These are phyloP conservation scores for Ia io DNA, from an alignment of 2,113 vertebrate species.

Conservation along the genomic window DNA sequence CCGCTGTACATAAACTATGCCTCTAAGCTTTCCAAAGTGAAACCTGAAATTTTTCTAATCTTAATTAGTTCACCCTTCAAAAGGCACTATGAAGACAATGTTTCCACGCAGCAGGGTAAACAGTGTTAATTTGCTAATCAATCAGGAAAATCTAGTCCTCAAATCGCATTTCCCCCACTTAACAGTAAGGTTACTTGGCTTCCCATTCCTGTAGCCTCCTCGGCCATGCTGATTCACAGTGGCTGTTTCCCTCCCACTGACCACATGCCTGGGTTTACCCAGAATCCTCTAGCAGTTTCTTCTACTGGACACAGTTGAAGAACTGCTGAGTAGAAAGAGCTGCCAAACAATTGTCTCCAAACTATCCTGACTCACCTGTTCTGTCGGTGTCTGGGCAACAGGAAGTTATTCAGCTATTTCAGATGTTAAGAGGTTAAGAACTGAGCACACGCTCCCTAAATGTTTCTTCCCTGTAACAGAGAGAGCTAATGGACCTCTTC, in stretches of 20 bases:
- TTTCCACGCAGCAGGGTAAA: no score
- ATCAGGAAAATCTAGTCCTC: no score
- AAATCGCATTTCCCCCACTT: no score
- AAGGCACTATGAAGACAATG: no score
- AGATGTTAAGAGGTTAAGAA: neutral
- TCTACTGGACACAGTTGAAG: neutral
- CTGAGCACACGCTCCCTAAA: neutral
- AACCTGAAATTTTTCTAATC: no score
- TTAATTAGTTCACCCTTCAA: no score
- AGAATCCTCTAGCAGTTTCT: neutral
- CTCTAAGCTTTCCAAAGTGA: no score
- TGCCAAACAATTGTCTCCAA: neutral
- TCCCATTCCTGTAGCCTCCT: no score
- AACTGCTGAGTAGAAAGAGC: neutral
- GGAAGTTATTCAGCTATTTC: neutral
- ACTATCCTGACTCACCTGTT: neutral
- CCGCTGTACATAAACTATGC: no score
- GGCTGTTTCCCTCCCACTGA: neutral
- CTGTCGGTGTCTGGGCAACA: neutral
- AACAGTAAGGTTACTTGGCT: no score
- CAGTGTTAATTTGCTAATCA: no score
- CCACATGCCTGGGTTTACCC: neutral
- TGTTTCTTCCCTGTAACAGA: neutral
- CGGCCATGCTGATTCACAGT: no score
- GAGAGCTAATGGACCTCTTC: neutral